Evolutionary conservation across 92 coral and sea anemone genomes (phyloP).

Genomic region (Epizoanthus stellaris): DNA sequence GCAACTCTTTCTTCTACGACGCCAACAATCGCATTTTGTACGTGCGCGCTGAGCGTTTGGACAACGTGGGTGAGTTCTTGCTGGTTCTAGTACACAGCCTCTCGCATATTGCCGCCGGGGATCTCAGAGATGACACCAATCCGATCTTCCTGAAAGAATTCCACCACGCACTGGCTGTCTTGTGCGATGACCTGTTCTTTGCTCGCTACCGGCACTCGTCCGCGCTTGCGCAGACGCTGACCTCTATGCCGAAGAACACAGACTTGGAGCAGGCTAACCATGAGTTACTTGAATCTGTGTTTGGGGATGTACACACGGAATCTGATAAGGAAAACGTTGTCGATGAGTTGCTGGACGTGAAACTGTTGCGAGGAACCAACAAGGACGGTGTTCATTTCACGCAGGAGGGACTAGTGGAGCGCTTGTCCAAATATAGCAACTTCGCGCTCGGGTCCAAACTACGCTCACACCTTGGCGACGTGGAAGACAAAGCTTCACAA

Average conservation of each 20-base stretch:
- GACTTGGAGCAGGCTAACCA: constrained; percentile 76
- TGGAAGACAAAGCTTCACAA: constrained; percentile 78
- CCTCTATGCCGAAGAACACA: constrained; percentile 65
- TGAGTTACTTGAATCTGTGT: constrained; percentile 81
- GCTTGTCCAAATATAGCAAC: constrained; percentile 90
- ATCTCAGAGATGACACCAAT: constrained; percentile 93
- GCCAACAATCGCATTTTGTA: constrained; percentile 95
- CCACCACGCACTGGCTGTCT: constrained; percentile 92
- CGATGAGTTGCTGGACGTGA: constrained; percentile 86
- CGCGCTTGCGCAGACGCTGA: constrained; percentile 82
- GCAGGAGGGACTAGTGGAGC: constrained; percentile 87
- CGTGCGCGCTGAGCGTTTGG: constrained; percentile 92
- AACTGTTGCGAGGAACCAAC: constrained; percentile 91
- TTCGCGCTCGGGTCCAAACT: constrained; percentile 90
- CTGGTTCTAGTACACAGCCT: constrained; percentile 93
- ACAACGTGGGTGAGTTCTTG: constrained; percentile 95
- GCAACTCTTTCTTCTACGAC: constrained; percentile 96
- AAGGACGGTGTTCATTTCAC: constrained; percentile 98
- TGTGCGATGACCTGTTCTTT: constrained; percentile 98
- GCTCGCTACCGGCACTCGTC: constrained; percentile 98
- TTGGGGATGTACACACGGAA: constrained; percentile 81
- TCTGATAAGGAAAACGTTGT: constrained; percentile 88
- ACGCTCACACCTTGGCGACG: constrained; percentile 85
- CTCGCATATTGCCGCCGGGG: constrained; percentile 95
- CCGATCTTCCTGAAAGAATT: constrained; percentile 97